Base-by-base conservation (phyloP, 2,113 vertebrate species). In the Ellobius talpinus region DNA sequence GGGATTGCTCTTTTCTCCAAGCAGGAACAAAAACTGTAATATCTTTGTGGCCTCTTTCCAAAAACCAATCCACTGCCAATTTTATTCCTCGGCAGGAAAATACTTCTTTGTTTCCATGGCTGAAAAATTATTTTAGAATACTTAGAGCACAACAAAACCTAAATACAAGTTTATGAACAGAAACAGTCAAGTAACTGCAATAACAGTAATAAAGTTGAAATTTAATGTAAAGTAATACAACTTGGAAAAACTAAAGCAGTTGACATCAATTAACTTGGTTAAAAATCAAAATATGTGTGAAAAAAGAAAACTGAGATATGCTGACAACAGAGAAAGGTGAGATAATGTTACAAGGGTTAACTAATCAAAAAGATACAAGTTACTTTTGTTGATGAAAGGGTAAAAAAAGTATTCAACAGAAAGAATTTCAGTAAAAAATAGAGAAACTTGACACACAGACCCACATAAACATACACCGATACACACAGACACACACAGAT, bases 81-180 rank as follows among this genome's bases (percentile, higher is more conserved):
- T 99, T 99, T 98, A 99, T 99, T 97, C 99, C 99, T 97, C 99
- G 99, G 98, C 99, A 99, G 95, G 99, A 99, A 98, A 99, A 99
- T 50, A 99, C 99, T 98, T 99, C 99, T 98, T 99, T 99, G 99
- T 99, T 99, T 98, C 99, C 99, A 0, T 99, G 99, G 98, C 99
- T 99, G 98, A 98, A 99, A 99, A 90, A 96, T 93, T 81, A 96
- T 96, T 97, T 97, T 70, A 91, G 86, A 91, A 96, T 13, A 95
- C 7, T 95, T 97, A 70, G 91, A 73, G 87, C 39, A 95, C 42
- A 84, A 84, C 3, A 63, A 93, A 89, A 93, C 21, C 10, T 47
- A 89, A 92, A 81, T 84, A 91, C 73, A 82, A 94, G 24, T 77
- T 63, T 82, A 9, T 87, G 94, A 82, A 78, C 9, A 70, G 36